Conservation (phyloP, 1,140 invertebrate genomes). For the Atta texana region DNA sequence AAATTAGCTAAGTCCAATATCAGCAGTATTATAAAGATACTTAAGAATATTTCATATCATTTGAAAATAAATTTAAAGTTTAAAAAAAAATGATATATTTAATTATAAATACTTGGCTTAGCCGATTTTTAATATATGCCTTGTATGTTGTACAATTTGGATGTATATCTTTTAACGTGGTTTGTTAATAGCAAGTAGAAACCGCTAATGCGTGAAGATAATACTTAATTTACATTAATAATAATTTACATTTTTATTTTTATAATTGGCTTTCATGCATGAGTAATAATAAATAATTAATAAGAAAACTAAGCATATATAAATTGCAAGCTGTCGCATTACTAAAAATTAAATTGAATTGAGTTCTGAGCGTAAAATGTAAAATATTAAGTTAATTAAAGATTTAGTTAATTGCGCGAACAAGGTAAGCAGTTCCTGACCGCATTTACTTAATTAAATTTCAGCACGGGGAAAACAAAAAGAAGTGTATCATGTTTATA, state of each 20-base stretch:
- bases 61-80: slow-evolving; percentile 4
- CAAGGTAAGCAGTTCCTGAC: slow-evolving; percentile 46
- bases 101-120: slow-evolving; percentile 5
- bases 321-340: background rate
- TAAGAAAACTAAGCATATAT: slow-evolving; percentile 8
- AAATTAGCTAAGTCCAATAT: slow-evolving; percentile 49
- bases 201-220: slow-evolving; percentile 7
- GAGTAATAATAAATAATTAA: slow-evolving; percentile 28
- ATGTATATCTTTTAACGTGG: background rate
- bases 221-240: slow-evolving; percentile 13
- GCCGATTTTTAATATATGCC: slow-evolving; percentile 47
- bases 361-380: background rate
- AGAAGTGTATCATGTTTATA: background rate
- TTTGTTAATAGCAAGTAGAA: slow-evolving; percentile 30
- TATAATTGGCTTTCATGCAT: slow-evolving; percentile 17
- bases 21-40: background rate
- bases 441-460: background rate
- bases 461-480: background rate
- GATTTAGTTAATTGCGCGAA: background rate
- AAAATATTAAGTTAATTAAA: slow-evolving; percentile 9
- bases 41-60: background rate
- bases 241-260: slow-evolving; percentile 1
- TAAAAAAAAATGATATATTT: slow-evolving; percentile 12
- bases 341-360: background rate
- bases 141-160: slow-evolving; percentile 35